phyloP scores from a whole-genome alignment of 2,113 vertebrate species.

The Ammodytes dubius region DNA sequence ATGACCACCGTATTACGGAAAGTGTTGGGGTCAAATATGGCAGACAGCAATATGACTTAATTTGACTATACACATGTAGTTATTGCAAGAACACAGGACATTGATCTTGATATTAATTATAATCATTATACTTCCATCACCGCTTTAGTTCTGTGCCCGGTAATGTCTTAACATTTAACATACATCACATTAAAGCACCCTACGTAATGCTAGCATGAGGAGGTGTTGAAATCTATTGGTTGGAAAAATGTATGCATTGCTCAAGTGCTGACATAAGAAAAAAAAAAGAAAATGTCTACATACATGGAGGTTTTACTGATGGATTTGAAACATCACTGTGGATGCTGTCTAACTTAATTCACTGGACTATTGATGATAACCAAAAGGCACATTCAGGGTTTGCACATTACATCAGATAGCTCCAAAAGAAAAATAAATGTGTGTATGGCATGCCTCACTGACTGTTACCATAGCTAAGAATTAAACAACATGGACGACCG shows the following conservation, averaged over 20 bases:
- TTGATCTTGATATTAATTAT: constrained; percentile 1
- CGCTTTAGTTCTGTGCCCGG: background rate
- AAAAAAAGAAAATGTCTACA: background rate
- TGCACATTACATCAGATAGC: constrained; percentile 33
- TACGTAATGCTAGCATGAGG: background rate
- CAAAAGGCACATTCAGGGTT: constrained; percentile 21
- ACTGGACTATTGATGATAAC: background rate
- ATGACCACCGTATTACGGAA: background rate
- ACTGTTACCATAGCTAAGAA: constrained; percentile 13
- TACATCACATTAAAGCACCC: constrained; percentile 1
- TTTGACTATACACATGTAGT: background rate
- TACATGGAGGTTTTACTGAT: background rate
- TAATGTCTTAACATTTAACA: background rate
- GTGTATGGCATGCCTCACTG: no score
- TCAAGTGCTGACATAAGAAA: constrained; percentile 2
- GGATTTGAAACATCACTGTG: background rate
- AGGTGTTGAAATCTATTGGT: background rate
- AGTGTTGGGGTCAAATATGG: background rate
- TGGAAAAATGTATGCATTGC: background rate
- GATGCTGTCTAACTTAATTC: background rate
- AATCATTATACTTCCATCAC: background rate
- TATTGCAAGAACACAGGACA: background rate
- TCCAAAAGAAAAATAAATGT: constrained; percentile 14
- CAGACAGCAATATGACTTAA: background rate
- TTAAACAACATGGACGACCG: constrained; percentile 22